Base-by-base conservation (phyloP, 2,888 invertebrate species). In the Xanthia icteritia region DNA sequence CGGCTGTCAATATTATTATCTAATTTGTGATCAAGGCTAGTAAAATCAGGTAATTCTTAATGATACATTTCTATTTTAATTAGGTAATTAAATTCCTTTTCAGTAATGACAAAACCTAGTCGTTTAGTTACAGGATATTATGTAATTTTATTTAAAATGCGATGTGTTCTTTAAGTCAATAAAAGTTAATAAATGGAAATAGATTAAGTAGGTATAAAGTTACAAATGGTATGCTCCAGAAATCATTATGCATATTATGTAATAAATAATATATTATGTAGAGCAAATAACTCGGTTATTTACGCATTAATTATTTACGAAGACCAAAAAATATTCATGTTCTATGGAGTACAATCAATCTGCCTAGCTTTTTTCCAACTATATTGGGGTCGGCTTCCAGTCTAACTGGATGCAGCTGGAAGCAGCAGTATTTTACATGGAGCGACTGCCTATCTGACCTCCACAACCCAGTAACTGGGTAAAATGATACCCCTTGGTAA, bases 31-130 rank as follows among this genome's bases (percentile, higher is more conserved):
- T 73, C 74, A 80, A 80, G 84, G 72, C 63, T 76, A 61, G 20
- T 23, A 54, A 81, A 78, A 82, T 75, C 31, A 86, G 77, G 76
- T 73, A 72, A 74, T 75, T 76, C 45, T 74, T 71, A 84, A 75
- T 77, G 68, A 73, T 73, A 70, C 68, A 76, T 80, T 84, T 82
- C 68, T 82, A 68, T 8, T 69, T 60, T 63, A 74, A 86, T 82
- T 77, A 70, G n/a, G 58, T 60, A 75, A 73, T 76, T 67, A 77
- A 75, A 73, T 78, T 76, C 56, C 67, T 77, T 79, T 17, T 64
- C 51, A 5, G 54, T 61, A 68, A 63, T 75, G 48, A 75, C 71
- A 74, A 65, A 71, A 56, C 74, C 8, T 56, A 61, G 1, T 69
- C 15, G n/a, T 58, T 42, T 31, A 60, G 0, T 42, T 13, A 58